Evolutionary conservation across 2,888 invertebrate species (phyloP), one percentile per base, ranked within the genome.

Genomic region (Drosophila formosana): DNA sequence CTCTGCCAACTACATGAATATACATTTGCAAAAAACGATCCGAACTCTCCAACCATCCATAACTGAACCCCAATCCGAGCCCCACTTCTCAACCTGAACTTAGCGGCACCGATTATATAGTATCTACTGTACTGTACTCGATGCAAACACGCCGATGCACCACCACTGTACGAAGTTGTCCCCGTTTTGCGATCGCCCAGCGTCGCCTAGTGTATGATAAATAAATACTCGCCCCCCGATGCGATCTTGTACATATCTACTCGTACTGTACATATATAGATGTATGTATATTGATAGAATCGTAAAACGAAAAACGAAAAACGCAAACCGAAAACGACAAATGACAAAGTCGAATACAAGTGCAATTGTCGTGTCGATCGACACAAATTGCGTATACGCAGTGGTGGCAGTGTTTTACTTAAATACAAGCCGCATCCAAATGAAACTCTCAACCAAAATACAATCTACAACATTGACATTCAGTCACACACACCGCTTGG

Each of bases 321-420:
- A n/a, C 51, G 18, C 45, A 25, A 13, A 30, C 28, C 18, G 18
- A 39, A 2, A 13, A 13, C 7, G 25, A 32, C 30, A n/a, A 41
- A 39, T 82, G 63, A 66, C 56, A 67, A 67, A 65, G 68, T 72
- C 77, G 66, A 75, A 71, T 72, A 82, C 65, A 70, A 75, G 53
- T 71, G 80, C 74, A 87, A 69, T 80, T 72, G 72, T 75, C 57
- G 75, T 57, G 57, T 41, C 28, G 66, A 61, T 66, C 76, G 73
- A 67, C 64, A 76, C 64, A 78, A 57, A 79, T 80, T 80, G 77
- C 82, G 81, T 78, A 80, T 90, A 89, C 91, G 91, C 91, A 91
- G 91, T 91, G 91, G 91, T 91, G 92, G 91, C 91, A 91, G 91
- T 91, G 91, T 91, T 91, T 91, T 91, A 91, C 92, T 91, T 91